These are phyloP conservation scores for Corythornis cristatus DNA, from an alignment of 2,113 vertebrate species.

Conservation along the genomic window DNA sequence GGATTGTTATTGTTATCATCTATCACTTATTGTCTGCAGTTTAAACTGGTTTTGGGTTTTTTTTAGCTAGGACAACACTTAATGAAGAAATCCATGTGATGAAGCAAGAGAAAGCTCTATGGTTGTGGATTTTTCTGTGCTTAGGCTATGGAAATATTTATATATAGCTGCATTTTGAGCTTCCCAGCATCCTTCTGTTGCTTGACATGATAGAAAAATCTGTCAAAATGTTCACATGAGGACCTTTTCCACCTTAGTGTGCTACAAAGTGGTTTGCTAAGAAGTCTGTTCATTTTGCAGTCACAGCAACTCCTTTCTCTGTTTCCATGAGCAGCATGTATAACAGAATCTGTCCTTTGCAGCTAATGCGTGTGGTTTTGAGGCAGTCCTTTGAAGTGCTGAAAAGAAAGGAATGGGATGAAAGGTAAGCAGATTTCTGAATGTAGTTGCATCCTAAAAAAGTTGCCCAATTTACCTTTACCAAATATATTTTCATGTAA, in stretches of 20 bases:
- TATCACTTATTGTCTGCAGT: not conserved
- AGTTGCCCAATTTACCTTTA: not conserved
- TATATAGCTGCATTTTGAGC: not conserved
- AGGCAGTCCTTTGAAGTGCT: slow-evolving; percentile 86
- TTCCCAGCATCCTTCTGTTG: not conserved
- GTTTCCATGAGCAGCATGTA: not conserved
- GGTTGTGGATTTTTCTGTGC: not conserved
- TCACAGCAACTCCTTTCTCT: not conserved
- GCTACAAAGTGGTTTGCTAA: not conserved
- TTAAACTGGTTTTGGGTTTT: not conserved
- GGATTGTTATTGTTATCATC: not conserved
- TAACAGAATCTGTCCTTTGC: slow-evolving; percentile 9
- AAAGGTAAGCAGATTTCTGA: slow-evolving; percentile 73
- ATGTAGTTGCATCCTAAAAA: not conserved
- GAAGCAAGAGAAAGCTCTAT: not conserved
- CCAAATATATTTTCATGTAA: not conserved
- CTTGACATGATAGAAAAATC: not conserved
- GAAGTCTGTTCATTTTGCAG: not conserved
- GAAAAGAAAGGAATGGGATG: slow-evolving; percentile 84
- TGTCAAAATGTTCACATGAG: not conserved
- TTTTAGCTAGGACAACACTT: not conserved
- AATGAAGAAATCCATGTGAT: not conserved
- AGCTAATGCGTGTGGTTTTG: slow-evolving; percentile 89
- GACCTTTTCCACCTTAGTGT: not conserved
- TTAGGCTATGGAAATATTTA: not conserved